Evolutionary conservation across 2,113 vertebrate genomes (phyloP).

Genomic region (Ctenomys sociabilis): DNA sequence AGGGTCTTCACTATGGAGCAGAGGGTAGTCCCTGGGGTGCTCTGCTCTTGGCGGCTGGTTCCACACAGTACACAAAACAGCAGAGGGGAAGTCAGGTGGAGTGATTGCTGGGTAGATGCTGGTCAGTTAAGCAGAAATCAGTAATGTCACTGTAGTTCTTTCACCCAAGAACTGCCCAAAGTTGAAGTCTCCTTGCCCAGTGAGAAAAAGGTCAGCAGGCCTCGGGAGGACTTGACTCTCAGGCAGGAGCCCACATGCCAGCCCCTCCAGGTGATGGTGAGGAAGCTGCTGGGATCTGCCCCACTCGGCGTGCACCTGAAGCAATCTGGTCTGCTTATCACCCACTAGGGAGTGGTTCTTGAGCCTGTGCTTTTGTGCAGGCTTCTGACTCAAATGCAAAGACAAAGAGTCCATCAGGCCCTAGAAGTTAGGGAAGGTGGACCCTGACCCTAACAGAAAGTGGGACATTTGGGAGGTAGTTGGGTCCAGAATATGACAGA

Average conservation of each 20-base stretch:
- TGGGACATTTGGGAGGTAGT: not conserved
- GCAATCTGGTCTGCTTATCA: not conserved
- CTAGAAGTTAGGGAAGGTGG: not conserved
- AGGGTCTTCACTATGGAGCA: not conserved
- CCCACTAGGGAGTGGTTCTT: not conserved
- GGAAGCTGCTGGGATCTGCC: not conserved
- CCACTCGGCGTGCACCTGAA: fast-evolving
- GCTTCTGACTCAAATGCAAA: not conserved
- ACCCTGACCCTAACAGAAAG: not conserved
- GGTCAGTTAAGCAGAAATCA: not conserved
- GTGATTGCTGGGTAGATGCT: not conserved
- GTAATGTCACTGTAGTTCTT: no score
- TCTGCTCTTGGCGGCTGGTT: fast-evolving
- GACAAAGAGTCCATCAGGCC: not conserved
- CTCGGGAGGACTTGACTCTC: not conserved
- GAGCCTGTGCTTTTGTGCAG: not conserved
- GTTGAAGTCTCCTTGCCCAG: not conserved
- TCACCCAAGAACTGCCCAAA: not conserved
- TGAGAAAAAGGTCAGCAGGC: not conserved
- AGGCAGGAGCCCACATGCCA: not conserved
- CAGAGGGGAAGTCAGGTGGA: not conserved
- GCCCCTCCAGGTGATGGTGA: not conserved
- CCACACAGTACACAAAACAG: not conserved
- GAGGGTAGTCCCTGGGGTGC: no score
- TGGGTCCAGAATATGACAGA: not conserved